Conservation (phyloP, 2,888 invertebrate species). For the Tetanocera ferruginea region DNA sequence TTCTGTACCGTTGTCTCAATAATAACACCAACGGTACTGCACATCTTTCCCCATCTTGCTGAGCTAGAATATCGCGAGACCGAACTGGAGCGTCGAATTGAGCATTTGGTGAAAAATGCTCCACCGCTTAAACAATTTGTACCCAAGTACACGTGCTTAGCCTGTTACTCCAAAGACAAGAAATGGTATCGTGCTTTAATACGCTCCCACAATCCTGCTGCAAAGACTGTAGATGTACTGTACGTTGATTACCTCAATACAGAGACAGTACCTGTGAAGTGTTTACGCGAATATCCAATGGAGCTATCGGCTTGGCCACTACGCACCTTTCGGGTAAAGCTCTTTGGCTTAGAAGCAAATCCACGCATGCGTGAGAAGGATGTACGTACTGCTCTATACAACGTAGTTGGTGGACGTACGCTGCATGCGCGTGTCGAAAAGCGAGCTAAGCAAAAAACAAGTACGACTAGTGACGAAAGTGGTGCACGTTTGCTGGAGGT, state of each 20-base stretch:
- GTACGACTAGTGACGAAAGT: not conserved
- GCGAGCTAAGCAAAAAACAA: conserved; percentile 7
- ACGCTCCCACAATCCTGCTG: conserved; percentile 70
- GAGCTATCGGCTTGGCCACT: conserved; percentile 73
- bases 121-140: conserved; percentile 68
- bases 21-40: conserved; percentile 57
- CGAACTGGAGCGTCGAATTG: conserved; percentile 72
- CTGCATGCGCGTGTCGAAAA: conserved; percentile 57
- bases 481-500: conserved; percentile 41
- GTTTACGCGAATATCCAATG: conserved; percentile 71
- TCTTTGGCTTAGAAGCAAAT: conserved; percentile 69
- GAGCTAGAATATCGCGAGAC: conserved; percentile 71
- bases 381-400: conserved; percentile 56
- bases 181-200: conserved; percentile 82
- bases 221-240: conserved; percentile 73
- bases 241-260: conserved; percentile 84
- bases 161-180: conserved; percentile 74
- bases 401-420: conserved; percentile 49
- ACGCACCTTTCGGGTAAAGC: conserved; percentile 71
- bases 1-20: conserved; percentile 59
- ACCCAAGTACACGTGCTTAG: conserved; percentile 73
- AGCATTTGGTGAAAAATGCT: conserved; percentile 68
- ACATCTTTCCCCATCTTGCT: conserved; percentile 60
- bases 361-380: conserved; percentile 63
- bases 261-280: conserved; percentile 71